Percentiles rank a stretch among this genome's conserved stretches.
Conservation (phyloP, 2,797 vertebrate genomes). For the Philypnodon macrostomus region DNA sequence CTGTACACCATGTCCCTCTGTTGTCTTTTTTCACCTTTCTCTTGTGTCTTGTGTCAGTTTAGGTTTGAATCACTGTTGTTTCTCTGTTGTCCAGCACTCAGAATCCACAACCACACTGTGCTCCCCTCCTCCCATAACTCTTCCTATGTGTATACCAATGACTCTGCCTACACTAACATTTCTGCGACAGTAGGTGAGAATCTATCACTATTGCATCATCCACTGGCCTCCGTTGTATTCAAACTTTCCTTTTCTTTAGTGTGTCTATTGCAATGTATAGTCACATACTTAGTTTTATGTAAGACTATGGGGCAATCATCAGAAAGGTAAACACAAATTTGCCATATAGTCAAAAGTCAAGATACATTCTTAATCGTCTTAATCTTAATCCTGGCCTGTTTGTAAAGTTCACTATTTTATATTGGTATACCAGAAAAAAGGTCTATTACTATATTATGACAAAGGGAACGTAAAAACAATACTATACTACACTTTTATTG, state of each 20-base stretch:
- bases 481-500: neutral
- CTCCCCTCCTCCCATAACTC: slow-evolving; percentile 91
- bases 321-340: too few relatives aligned
- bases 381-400: too few relatives aligned
- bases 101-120: slow-evolving; percentile 97
- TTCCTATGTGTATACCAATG: slow-evolving; percentile 97
- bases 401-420: too few relatives aligned
- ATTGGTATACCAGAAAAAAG: too few relatives aligned
- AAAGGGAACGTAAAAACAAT: neutral
- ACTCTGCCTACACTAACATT: slow-evolving; percentile 98
- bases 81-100: slow-evolving; percentile 85
- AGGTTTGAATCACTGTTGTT: slow-evolving; percentile 75
- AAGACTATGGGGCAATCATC: too few relatives aligned
- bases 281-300: too few relatives aligned
- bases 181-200: slow-evolving; percentile 98
- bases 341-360: too few relatives aligned
- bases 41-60: slow-evolving; percentile 52
- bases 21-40: slow-evolving; percentile 41
- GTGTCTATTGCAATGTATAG: neutral
- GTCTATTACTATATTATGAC: too few relatives aligned
- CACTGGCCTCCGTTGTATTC: slow-evolving; percentile 31
- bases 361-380: too few relatives aligned
- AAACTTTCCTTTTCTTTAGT: neutral
- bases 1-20: slow-evolving; percentile 65
- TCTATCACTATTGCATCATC: slow-evolving; percentile 34